These are phyloP conservation scores for Cerastoderma edule DNA, from an alignment of 2,888 invertebrate genomes.

Conservation along the genomic window DNA sequence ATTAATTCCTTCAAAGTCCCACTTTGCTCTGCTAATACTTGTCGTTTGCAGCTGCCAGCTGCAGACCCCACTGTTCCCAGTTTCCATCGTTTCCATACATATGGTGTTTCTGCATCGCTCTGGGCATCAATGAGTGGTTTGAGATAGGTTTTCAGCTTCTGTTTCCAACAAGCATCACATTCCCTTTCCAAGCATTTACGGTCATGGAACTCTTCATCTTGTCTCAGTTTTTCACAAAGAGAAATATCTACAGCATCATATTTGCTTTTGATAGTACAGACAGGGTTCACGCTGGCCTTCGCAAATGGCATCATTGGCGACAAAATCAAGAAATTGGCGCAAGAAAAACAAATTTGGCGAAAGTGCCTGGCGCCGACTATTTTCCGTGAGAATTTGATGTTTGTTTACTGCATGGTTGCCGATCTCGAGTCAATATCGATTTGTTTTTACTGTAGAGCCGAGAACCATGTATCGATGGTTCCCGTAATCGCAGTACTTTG, in stretches of 20 bases:
- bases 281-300: no score
- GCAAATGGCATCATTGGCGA: no score
- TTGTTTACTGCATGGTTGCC: no score
- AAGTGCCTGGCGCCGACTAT: no score
- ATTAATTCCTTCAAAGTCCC: constrained; percentile 21
- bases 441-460: no score
- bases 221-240: constrained; percentile 5
- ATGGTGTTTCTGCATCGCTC: background rate
- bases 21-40: constrained; percentile 19
- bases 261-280: constrained; percentile 30
- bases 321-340: no score
- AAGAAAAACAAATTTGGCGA: no score
- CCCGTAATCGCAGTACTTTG: no score
- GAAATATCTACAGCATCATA: constrained; percentile 13
- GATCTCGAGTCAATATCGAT: no score
- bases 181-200: constrained; percentile 18
- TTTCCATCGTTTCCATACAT: constrained; percentile 38
- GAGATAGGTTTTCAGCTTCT: constrained; percentile 2
- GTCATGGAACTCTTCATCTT: background rate
- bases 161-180: constrained; percentile 17
- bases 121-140: background rate
- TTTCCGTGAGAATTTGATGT: no score
- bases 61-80: constrained; percentile 6
- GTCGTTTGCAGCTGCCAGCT: constrained; percentile 19
- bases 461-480: no score